These are phyloP conservation scores for Manis javanica DNA, from an alignment of 2,797 vertebrate genomes.

Conservation along the genomic window DNA sequence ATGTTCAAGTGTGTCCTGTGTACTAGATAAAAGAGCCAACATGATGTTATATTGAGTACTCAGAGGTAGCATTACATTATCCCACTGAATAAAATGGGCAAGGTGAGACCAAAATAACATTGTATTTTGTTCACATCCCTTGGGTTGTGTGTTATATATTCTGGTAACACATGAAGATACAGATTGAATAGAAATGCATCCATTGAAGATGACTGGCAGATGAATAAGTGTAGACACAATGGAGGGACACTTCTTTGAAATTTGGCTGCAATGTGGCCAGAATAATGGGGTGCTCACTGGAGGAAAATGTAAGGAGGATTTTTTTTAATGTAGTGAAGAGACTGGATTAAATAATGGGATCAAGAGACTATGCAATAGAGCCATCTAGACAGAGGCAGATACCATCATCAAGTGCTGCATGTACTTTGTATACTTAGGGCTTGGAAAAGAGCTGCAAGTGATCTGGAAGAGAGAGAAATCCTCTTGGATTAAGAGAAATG, in stretches of 20 bases:
- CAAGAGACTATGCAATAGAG: neutral
- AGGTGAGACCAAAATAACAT: constrained; percentile 32
- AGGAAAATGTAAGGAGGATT: constrained; percentile 5
- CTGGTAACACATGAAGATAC: neutral
- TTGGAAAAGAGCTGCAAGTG: constrained; percentile 26
- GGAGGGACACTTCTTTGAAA: constrained; percentile 28
- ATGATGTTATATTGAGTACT: neutral
- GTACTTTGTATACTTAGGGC: neutral
- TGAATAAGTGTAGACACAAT: neutral
- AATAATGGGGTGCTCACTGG: neutral
- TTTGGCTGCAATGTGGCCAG: neutral
- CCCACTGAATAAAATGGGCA: neutral
- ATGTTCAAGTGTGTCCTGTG: neutral
- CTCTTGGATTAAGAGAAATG: neutral
- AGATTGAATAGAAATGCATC: constrained; percentile 32
- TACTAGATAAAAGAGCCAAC: neutral
- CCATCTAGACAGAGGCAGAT: neutral
- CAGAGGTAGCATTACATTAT: neutral
- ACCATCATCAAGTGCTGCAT: neutral
- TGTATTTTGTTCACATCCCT: neutral
- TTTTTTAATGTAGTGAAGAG: neutral
- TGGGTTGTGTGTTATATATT: neutral
- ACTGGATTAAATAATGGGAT: neutral
- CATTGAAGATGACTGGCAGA: neutral
- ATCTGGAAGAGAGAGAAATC: neutral